These are phyloP conservation scores for Dysmachus trigonus DNA, from an alignment of 2,888 invertebrate species.

Conservation along the genomic window DNA sequence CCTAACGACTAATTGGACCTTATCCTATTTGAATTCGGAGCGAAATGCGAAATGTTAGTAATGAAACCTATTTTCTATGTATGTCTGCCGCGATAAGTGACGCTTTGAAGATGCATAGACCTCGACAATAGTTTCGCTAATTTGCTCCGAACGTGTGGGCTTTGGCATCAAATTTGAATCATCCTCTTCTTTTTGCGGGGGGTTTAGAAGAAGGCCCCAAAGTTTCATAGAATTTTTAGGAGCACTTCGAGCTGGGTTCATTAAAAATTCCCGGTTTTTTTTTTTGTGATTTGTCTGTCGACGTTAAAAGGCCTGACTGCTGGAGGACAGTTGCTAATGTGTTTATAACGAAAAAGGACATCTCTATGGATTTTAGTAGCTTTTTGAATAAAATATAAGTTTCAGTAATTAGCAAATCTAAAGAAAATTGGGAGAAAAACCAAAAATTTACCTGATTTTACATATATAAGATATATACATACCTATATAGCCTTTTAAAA, in stretches of 20 bases:
- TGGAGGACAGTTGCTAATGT: background rate
- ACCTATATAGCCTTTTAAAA: no score
- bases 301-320: background rate
- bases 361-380: background rate
- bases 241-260: background rate
- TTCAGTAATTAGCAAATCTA: background rate
- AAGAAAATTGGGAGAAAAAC: no score
- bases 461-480: no score
- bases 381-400: background rate
- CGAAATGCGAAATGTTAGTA: background rate
- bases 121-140: background rate
- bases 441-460: no score
- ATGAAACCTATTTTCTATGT: background rate
- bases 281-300: background rate
- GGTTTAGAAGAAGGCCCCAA: background rate
- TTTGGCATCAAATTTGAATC: background rate
- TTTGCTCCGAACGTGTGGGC: background rate
- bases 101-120: background rate
- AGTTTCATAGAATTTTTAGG: background rate
- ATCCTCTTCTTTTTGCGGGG: background rate
- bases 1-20: slow-evolving; percentile 21
- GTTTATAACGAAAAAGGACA: background rate
- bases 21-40: slow-evolving; percentile 17
- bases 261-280: background rate
- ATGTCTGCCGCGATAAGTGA: background rate